Evolutionary conservation across 2,888 invertebrate species (phyloP).

Genomic region (Philopedon plagiatum): DNA sequence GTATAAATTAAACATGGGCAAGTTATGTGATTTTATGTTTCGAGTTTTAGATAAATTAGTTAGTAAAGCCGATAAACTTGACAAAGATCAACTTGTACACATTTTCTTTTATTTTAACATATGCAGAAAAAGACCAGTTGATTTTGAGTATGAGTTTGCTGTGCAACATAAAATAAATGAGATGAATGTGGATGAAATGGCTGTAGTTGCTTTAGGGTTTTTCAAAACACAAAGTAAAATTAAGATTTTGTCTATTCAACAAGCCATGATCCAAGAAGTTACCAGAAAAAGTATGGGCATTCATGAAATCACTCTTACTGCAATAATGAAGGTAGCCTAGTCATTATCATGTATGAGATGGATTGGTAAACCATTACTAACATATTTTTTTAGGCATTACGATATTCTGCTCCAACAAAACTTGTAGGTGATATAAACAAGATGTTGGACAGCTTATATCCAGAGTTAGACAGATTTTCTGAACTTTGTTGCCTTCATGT

Average conservation of each 20-base stretch:
- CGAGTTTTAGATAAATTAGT: constrained; percentile 58
- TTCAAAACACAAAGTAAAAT: constrained; percentile 82
- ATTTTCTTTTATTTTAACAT: constrained; percentile 78
- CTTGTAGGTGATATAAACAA: constrained; percentile 69
- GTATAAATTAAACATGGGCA: constrained; percentile 72
- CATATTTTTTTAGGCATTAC: constrained; percentile 65
- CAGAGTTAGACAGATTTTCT: constrained; percentile 75
- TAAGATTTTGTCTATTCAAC: constrained; percentile 70
- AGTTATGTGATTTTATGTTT: constrained; percentile 46
- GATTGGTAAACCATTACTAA: neutral
- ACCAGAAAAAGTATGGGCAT: constrained; percentile 71
- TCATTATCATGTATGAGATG: neutral
- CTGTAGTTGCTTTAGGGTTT: constrained; percentile 81
- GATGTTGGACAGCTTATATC: constrained; percentile 71
- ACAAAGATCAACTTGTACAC: constrained; percentile 76
- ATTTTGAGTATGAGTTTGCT: constrained; percentile 78
- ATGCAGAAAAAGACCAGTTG: constrained; percentile 71
- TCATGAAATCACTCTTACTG: constrained; percentile 77
- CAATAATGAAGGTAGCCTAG: constrained; percentile 73
- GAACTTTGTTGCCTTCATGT: constrained; percentile 77
- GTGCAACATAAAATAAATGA: constrained; percentile 71
- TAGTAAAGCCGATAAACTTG: constrained; percentile 73
- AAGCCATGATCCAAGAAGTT: constrained; percentile 66
- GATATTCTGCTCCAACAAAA: constrained; percentile 72
- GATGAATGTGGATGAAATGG: constrained; percentile 78